Conservation (phyloP, 2,113 vertebrate species). For the Melanocharis versteri region DNA sequence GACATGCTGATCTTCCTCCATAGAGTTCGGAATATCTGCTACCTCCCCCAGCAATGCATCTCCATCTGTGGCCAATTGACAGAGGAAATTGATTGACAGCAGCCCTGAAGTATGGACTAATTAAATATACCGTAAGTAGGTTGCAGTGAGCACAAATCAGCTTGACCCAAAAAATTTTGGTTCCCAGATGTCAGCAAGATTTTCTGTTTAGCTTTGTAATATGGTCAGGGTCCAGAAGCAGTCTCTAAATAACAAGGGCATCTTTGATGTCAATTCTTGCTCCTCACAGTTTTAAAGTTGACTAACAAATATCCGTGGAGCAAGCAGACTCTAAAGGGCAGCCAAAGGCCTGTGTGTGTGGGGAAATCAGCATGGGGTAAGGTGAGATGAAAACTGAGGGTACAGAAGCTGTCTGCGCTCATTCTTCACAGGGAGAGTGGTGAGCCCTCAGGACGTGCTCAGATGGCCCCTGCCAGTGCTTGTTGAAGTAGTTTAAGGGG, state of each 20-base stretch:
- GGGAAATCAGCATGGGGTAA: not conserved
- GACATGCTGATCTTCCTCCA: not conserved
- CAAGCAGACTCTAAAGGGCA: not conserved
- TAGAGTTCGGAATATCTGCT: not conserved
- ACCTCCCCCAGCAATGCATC: not conserved
- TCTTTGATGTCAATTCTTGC: not conserved
- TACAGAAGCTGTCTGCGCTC: not conserved
- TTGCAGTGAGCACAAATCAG: constrained; percentile 36
- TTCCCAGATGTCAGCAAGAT: constrained; percentile 16
- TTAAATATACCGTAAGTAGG: constrained; percentile 48
- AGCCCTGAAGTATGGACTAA: constrained; percentile 35
- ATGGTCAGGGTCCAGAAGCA: not conserved
- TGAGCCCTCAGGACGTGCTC: not conserved
- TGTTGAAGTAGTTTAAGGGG: not conserved
- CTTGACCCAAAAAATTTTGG: constrained; percentile 45
- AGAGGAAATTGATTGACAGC: constrained; percentile 40
- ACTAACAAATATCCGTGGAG: not conserved
- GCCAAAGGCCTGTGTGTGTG: not conserved
- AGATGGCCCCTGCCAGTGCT: not conserved
- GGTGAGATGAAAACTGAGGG: not conserved
- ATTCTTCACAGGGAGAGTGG: not conserved
- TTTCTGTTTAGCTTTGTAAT: constrained; percentile 36
- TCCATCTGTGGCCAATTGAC: not conserved
- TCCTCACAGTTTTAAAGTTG: not conserved
- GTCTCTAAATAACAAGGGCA: not conserved